Base-by-base conservation (phyloP, 2,113 vertebrate species). In the Platanista minor region DNA sequence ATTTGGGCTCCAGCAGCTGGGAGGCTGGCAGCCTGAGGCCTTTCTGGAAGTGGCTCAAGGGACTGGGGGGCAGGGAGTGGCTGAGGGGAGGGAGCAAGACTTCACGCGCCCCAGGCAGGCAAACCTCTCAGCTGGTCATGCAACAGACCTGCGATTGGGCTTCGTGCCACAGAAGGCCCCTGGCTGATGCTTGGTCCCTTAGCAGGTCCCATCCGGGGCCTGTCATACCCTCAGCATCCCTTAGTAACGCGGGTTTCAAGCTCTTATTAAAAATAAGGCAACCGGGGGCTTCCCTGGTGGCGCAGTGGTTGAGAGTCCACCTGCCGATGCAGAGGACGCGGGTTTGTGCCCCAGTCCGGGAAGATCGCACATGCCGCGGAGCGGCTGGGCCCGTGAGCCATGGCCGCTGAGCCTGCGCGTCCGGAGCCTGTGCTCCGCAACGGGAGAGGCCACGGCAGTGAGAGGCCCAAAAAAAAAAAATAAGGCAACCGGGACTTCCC, bases 1-100 rank as follows among this genome's bases (percentile, higher is more conserved):
- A 98, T 98, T 97, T 97, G 71, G 61, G 62, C 74, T 25, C 72
- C 21, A 0, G 54, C 49, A 75, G 84, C 92, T 80, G n/a, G 77
- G 80, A 41, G 31, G 25, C 59, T 72, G 59, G 75, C 59, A 15
- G 80, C 49, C 71, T 1, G 52, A 41, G 81, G 71, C 82, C 94
- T 83, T 89, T 88, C 88, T 69, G 97, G 87, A 88, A 77, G 57
- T n/a, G 54, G 82, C 89, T 82, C 72, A 57, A 21, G 93, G 94
- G 81, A 59, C 39, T 4, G 72, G 74, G 13, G 21, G 6, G 67
- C 72, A 31, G 18, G 5, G 6, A n/a, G 7, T 29, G 1, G 69
- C 59, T 5, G 10, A 6, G 27, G 29, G 29, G 43, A 0, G 31
- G n/a, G 33, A 23, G 36, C 52, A 29, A 20, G 33, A 11, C n/a